These are phyloP conservation scores for Pituophis catenifer DNA, from an alignment of 2,113 vertebrate genomes.

Conservation along the genomic window DNA sequence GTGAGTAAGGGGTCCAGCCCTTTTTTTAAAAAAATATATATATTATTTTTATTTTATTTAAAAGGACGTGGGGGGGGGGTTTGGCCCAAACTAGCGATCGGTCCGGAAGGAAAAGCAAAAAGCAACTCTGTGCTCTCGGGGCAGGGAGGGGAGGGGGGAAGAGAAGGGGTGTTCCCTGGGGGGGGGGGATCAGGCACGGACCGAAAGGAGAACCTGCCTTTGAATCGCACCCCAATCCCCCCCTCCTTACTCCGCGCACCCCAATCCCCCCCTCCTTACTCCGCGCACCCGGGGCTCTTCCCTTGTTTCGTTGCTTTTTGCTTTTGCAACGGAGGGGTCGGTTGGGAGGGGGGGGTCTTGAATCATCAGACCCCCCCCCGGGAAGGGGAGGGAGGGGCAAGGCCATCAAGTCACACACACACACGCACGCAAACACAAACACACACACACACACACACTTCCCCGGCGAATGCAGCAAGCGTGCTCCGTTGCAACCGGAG, in stretches of 20 bases:
- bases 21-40: no score
- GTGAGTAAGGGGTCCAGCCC: constrained; percentile 67
- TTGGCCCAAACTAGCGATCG: no score
- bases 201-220: background rate
- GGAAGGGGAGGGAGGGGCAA: background rate
- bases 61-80: background rate
- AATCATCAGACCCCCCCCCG: background rate
- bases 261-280: background rate
- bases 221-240: no score
- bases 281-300: background rate
- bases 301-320: background rate
- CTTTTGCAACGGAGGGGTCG: background rate
- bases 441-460: background rate
- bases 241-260: background rate
- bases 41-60: no score
- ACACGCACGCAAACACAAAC: background rate
- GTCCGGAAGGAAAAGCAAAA: background rate
- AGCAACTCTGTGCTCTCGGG: background rate
- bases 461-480: background rate
- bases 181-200: background rate
- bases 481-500: background rate
- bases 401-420: background rate
- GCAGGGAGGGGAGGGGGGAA: background rate
- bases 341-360: background rate
- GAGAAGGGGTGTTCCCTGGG: background rate